Base-by-base conservation (phyloP, 2,797 vertebrate genomes). In the Mionectes olivaceus region DNA sequence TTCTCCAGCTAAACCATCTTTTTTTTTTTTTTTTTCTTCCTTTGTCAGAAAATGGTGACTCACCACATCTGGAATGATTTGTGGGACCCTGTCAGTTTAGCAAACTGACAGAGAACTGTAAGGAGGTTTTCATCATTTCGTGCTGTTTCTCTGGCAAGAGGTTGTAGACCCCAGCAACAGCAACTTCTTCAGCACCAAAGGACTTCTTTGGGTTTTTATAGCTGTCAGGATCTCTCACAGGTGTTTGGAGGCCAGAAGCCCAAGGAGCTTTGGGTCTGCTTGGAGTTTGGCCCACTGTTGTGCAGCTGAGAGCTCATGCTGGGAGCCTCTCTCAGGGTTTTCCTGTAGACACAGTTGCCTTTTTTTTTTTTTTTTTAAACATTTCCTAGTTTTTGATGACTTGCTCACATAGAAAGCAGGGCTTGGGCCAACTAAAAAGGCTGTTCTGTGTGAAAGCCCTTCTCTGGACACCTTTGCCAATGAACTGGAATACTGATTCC, bases 61-160 rank as follows among this genome's bases (percentile, higher is more conserved):
- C 44, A 60, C 83, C 49, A 64, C 68, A 92, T 87, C 56, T 95
- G 84, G 70, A 91, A 85, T 37, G 52, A 50, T 64, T 76, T 85
- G 64, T 77, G 28, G 41, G 69, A 52, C 15, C 65, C 50, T 65
- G 39, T 56, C 69, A 33, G 30, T 75, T 89, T 81, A 84, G 59
- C 10, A 61, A 81, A 78, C 27, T 86, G 59, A 67, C 63, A 85
- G 71, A 0, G 7, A 77, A 49, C 24, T 4, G 0, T 50, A 46
- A 60, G 33, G 52, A 76, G 19, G 4, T 89, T 92, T 91, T 77
- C 56, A 70, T 73, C 52, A 23, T 37, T 68, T 87, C 39, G 9
- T 0, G 0, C 33, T 78, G 23, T 87, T 89, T 78, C 55, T 53
- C 64, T 80, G 53, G 76, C 69, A 86, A 65, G 64, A 93, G 33